Percentiles rank a stretch among this genome's conserved stretches.
Evolutionary conservation across 2,888 invertebrate species (phyloP).

Genomic region (Terebella lapidaria): DNA sequence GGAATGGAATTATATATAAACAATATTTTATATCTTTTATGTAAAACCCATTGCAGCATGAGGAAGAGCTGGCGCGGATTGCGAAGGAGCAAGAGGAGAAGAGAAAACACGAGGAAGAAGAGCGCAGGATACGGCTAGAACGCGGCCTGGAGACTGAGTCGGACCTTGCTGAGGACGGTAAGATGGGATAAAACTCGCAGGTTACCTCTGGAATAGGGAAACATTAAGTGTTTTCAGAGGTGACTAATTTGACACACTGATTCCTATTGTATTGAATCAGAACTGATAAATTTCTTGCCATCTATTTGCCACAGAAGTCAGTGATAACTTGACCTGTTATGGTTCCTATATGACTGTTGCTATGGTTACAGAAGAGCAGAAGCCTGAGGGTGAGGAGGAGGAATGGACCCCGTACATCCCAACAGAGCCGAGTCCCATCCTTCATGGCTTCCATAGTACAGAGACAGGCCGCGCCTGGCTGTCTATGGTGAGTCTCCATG

Average conservation of each 20-base stretch:
- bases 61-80: constrained; percentile 48
- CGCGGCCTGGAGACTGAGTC: constrained; percentile 48
- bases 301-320: no score
- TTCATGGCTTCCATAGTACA: constrained; percentile 41
- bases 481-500: constrained; percentile 42
- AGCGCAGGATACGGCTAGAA: constrained; percentile 44
- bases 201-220: not conserved
- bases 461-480: constrained; percentile 49
- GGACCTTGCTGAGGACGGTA: constrained; percentile 39
- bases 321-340: no score
- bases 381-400: constrained; percentile 31
- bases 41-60: constrained; percentile 48
- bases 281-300: no score
- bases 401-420: constrained; percentile 50
- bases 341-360: no score
- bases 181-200: not conserved
- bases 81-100: constrained; percentile 43
- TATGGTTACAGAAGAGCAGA: not conserved
- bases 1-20: no score
- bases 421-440: constrained; percentile 44
- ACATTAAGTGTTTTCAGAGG: not conserved
- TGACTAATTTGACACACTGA: no score
- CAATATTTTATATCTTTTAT: no score
- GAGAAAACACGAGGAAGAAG: constrained; percentile 44
- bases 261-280: no score